Evolutionary conservation across 2,888 invertebrate species (phyloP).

Genomic region (Tachina lurida): DNA sequence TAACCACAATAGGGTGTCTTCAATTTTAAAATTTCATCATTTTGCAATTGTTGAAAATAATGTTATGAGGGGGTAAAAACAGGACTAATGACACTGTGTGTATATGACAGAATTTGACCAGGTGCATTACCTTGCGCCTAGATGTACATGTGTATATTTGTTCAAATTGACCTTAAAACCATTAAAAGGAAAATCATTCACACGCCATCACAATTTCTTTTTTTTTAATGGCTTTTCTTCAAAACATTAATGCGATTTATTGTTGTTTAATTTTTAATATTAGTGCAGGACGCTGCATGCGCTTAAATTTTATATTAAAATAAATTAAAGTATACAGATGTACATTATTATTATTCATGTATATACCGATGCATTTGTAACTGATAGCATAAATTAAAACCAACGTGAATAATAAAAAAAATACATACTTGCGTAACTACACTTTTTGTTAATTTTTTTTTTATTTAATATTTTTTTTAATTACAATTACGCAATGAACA

Average conservation of each 20-base stretch:
- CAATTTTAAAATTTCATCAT: too few relatives aligned
- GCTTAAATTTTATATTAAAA: conserved; percentile 32
- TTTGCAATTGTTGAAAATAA: too few relatives aligned
- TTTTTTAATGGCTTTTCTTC: conserved; percentile 39
- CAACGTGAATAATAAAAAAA: conserved; percentile 15
- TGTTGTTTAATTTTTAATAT: conserved; percentile 27
- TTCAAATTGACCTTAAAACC: not conserved
- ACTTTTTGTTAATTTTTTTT: conserved; percentile 40
- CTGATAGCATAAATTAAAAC: conserved; percentile 48
- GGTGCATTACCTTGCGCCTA: too few relatives aligned
- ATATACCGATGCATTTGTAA: conserved; percentile 33
- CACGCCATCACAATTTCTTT: not conserved
- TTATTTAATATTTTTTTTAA: conserved; percentile 32
- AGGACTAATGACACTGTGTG: too few relatives aligned
- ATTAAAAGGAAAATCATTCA: not conserved
- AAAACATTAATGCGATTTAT: conserved; percentile 21
- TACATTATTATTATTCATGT: conserved; percentile 54
- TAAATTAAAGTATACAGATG: conserved; percentile 28
- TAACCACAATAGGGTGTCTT: too few relatives aligned
- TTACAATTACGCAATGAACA: conserved; percentile 54
- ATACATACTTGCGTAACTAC: conserved; percentile 41
- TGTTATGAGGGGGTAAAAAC: too few relatives aligned
- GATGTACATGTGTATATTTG: too few relatives aligned
- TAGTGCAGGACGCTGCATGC: conserved; percentile 15
- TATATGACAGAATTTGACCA: too few relatives aligned